Evolutionary conservation across 2,888 invertebrate species (phyloP).

Genomic region (Carterocephalus palaemon): DNA sequence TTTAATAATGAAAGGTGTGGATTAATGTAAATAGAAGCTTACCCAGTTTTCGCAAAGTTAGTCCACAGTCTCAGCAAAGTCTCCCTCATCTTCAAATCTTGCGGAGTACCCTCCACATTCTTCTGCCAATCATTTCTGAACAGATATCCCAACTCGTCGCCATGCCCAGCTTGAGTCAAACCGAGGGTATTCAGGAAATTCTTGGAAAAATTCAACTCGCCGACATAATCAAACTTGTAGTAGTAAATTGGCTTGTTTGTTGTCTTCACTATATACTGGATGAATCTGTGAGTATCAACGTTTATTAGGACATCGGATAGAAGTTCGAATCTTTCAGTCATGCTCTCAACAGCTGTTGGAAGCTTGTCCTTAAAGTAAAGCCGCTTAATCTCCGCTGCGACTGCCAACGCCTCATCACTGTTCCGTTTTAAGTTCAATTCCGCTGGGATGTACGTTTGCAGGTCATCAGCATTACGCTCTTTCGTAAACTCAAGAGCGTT

Average conservation of each 20-base stretch:
- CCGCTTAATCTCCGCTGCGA: constrained; percentile 50
- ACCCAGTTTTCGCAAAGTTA: constrained; percentile 73
- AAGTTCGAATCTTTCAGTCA: constrained; percentile 52
- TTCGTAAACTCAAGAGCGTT: constrained; percentile 50
- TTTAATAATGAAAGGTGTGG: too few relatives aligned
- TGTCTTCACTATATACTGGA: constrained; percentile 55
- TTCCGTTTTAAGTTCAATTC: constrained; percentile 54
- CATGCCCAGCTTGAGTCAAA: constrained; percentile 51
- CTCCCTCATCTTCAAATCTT: constrained; percentile 64
- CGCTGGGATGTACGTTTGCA: constrained; percentile 55
- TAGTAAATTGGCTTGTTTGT: constrained; percentile 60
- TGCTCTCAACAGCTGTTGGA: constrained; percentile 44
- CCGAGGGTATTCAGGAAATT: constrained; percentile 39
- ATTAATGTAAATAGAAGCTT: too few relatives aligned
- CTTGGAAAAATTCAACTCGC: constrained; percentile 52
- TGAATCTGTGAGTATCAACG: constrained; percentile 54
- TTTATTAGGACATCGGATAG: constrained; percentile 55
- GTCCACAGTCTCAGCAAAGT: constrained; percentile 66
- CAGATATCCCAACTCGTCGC: constrained; percentile 63
- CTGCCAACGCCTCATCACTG: constrained; percentile 47
- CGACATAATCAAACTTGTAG: constrained; percentile 67
- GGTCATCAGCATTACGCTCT: constrained; percentile 46
- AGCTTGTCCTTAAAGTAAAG: constrained; percentile 54
- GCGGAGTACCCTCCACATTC: constrained; percentile 50
- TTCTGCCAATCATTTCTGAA: constrained; percentile 57